phyloP scores from a whole-genome alignment of 2,113 vertebrate genomes.

The Thymallus thymallus region DNA sequence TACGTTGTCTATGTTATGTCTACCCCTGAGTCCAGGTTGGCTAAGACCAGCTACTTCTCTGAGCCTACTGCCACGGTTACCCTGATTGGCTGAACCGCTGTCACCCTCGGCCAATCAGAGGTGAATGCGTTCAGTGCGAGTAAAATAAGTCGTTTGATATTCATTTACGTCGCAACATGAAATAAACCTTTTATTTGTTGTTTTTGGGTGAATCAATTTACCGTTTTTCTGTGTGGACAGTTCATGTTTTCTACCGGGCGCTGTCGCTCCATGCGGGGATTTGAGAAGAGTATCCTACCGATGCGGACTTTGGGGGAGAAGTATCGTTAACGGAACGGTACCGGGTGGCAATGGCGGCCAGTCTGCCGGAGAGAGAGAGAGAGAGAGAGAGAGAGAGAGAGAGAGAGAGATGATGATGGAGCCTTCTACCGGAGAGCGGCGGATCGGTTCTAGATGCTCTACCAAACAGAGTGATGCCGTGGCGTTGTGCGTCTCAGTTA shows the following conservation, averaged over 20 bases:
- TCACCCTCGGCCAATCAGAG: constrained; percentile 50
- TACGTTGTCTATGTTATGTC: too few relatives aligned
- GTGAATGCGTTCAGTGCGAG: constrained; percentile 41
- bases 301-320: neutral
- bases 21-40: too few relatives aligned
- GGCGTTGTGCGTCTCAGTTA: neutral
- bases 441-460: neutral
- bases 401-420: neutral
- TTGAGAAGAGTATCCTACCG: neutral
- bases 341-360: constrained; percentile 8
- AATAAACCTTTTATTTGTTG: neutral
- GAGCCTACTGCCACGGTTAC: neutral
- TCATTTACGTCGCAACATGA: constrained; percentile 33
- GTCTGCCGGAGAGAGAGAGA: neutral
- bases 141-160: neutral
- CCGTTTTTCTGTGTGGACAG: neutral
- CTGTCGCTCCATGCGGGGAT: neutral
- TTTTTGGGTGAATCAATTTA: neutral
- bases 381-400: neutral
- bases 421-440: neutral
- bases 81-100: constrained; percentile 50
- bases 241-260: neutral
- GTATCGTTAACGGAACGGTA: constrained; percentile 5
- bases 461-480: neutral
- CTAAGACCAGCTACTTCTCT: too few relatives aligned